Conservation (phyloP, 2,113 vertebrate species). For the Cairina moschata region DNA sequence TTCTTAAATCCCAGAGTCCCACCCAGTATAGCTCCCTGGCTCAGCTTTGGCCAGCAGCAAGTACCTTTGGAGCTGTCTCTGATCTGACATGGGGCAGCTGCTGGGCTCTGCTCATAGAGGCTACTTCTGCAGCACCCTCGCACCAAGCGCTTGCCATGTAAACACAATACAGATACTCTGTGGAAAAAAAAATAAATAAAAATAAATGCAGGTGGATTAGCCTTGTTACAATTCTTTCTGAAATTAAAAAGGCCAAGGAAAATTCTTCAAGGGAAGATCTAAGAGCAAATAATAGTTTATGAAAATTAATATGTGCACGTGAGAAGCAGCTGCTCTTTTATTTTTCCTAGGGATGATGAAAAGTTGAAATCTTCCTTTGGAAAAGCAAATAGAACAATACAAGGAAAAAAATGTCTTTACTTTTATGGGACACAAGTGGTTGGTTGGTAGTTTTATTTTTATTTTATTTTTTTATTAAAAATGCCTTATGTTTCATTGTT, state of each 20-base stretch:
- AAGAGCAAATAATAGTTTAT: background rate
- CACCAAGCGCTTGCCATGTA: too few relatives aligned
- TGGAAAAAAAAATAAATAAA: background rate
- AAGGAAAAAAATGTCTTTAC: background rate
- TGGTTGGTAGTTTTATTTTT: background rate
- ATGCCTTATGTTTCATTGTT: background rate
- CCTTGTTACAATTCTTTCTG: background rate
- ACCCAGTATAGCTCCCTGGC: too few relatives aligned
- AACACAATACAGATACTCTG: too few relatives aligned
- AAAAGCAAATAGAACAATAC: background rate
- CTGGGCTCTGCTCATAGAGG: too few relatives aligned
- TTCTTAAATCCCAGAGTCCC: too few relatives aligned
- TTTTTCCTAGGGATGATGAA: background rate
- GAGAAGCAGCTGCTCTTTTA: background rate
- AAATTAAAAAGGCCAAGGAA: background rate
- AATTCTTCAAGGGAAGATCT: background rate
- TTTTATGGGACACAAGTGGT: background rate
- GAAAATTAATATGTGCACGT: background rate
- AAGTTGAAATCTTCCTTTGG: background rate
- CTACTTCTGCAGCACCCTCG: too few relatives aligned
- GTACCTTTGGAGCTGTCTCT: too few relatives aligned
- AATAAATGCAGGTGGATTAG: background rate
- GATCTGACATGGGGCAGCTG: too few relatives aligned
- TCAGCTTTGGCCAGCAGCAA: too few relatives aligned
- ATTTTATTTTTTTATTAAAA: background rate